Evolutionary conservation across 64 coral and sea anemone genomes (phyloP).

Genomic region (Stylophora pistillata): DNA sequence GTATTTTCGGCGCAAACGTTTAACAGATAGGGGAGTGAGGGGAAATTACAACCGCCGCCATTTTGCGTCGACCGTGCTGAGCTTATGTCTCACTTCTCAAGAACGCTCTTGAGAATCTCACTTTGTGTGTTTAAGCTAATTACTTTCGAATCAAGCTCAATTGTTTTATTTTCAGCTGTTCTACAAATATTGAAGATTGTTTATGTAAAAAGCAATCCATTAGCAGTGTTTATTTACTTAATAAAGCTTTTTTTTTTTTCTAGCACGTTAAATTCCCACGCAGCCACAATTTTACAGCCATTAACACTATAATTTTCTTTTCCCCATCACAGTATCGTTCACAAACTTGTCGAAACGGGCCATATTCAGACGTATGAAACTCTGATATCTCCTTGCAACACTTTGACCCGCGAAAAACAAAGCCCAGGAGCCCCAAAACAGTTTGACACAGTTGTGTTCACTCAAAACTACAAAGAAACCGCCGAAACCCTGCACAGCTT

Average conservation of each 20-base stretch:
- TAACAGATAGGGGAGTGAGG: constrained; percentile 42
- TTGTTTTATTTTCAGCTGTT: constrained; percentile 44
- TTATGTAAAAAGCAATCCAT: constrained; percentile 32
- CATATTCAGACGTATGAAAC: constrained; percentile 10
- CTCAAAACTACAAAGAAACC: constrained; percentile 41
- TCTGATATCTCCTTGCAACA: constrained; percentile 33
- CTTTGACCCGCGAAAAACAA: constrained; percentile 44
- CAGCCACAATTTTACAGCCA: not conserved
- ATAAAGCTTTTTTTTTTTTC: not conserved
- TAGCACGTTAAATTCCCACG: not conserved
- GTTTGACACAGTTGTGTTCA: not conserved
- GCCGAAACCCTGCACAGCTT: not conserved
- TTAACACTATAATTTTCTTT: not conserved
- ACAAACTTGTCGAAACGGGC: not conserved
- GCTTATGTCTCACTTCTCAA: constrained; percentile 7
- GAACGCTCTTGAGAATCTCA: constrained; percentile 32
- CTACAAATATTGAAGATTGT: constrained; percentile 45
- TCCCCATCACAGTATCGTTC: too few species aligned
- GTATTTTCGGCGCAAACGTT: constrained; percentile 29
- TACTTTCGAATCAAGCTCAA: constrained; percentile 32
- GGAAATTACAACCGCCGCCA: constrained; percentile 10
- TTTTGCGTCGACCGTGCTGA: not conserved
- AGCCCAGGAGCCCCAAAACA: not conserved
- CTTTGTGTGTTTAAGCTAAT: constrained; percentile 33
- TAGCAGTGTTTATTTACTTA: constrained; percentile 9